Conservation (phyloP, 1,140 invertebrate species). For the Drosophila virilis region DNA sequence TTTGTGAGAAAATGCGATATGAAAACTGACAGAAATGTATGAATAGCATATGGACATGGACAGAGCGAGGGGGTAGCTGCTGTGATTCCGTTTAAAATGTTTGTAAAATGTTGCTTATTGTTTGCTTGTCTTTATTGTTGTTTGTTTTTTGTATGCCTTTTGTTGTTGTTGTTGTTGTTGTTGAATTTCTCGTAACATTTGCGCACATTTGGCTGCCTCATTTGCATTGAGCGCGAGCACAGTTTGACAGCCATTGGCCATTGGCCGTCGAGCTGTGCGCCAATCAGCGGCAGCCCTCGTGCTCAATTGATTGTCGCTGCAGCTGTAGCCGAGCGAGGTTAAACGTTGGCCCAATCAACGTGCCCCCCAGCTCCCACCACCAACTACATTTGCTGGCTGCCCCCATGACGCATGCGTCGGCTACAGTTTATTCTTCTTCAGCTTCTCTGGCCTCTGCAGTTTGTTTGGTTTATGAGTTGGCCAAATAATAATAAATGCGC, state of each 20-base stretch:
- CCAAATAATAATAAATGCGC: constrained; percentile 56
- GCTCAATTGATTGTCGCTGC: constrained; percentile 46
- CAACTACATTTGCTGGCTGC: constrained; percentile 38
- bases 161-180: constrained; percentile 22
- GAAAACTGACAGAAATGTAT: constrained; percentile 62
- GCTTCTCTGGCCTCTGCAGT: constrained; percentile 19
- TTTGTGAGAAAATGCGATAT: constrained; percentile 66
- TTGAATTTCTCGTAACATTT: constrained; percentile 63
- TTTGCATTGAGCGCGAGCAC: constrained; percentile 57
- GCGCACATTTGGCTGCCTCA: constrained; percentile 73
- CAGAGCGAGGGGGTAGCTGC: too few relatives aligned
- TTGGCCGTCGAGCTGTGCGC: constrained; percentile 22
- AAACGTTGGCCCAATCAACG: constrained; percentile 77
- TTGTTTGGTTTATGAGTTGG: constrained; percentile 78
- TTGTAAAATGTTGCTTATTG: constrained; percentile 44
- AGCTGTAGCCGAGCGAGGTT: constrained; percentile 50
- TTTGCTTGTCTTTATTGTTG: constrained; percentile 39
- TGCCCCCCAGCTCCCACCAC: constrained; percentile 42
- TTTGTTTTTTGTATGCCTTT: constrained; percentile 27
- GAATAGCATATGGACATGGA: background rate
- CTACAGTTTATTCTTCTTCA: background rate
- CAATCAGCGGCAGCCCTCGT: constrained; percentile 59
- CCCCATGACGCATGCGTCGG: constrained; percentile 71
- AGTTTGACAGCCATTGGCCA: constrained; percentile 36
- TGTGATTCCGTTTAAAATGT: constrained; percentile 52